A percentile compares a stretch with the other conserved stretches of the same genome.
These are phyloP conservation scores for Rhynchophorus ferrugineus DNA, from an alignment of 1,140 invertebrate species.

Conservation along the genomic window DNA sequence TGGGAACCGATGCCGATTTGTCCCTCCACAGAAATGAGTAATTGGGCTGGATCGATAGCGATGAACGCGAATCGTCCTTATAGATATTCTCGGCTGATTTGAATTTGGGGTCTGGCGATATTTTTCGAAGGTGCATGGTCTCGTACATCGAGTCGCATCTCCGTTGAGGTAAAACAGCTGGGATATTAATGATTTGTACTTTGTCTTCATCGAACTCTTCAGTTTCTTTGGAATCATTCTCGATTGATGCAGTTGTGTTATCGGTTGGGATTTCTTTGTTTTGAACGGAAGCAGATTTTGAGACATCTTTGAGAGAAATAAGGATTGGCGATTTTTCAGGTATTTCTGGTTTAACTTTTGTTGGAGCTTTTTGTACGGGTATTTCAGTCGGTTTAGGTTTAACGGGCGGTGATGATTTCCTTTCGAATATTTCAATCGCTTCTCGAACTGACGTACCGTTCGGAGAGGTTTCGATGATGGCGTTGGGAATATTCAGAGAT, in stretches of 20 bases:
- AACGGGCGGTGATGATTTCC: slow-evolving; percentile 9
- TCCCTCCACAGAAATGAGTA: slow-evolving; percentile 31
- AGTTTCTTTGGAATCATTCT: slow-evolving; percentile 19
- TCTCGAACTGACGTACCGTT: slow-evolving; percentile 34
- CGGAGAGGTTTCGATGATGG: slow-evolving; percentile 11
- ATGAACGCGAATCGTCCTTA: neutral
- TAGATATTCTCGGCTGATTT: slow-evolving; percentile 15
- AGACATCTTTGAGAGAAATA: slow-evolving; percentile 27
- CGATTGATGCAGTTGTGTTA: neutral
- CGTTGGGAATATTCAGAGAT: slow-evolving; percentile 8
- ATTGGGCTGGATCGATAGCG: slow-evolving; percentile 21
- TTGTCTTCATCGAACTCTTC: slow-evolving; percentile 16
- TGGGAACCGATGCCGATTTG: slow-evolving; percentile 12
- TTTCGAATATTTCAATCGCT: slow-evolving; percentile 44
- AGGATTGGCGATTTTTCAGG: slow-evolving; percentile 22
- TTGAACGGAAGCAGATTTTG: neutral
- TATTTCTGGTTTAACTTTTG: slow-evolving; percentile 5
- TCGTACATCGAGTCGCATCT: slow-evolving; percentile 34
- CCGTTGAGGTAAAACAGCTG: slow-evolving; percentile 21
- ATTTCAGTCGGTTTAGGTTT: neutral
- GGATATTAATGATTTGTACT: slow-evolving; percentile 29
- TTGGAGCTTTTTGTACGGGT: neutral
- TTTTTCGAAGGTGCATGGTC: slow-evolving; percentile 25
- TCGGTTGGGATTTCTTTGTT: neutral
- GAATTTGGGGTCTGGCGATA: slow-evolving; percentile 12